Base-by-base conservation (phyloP, 1,140 invertebrate genomes). In the Dolichoris vasculosae region DNA sequence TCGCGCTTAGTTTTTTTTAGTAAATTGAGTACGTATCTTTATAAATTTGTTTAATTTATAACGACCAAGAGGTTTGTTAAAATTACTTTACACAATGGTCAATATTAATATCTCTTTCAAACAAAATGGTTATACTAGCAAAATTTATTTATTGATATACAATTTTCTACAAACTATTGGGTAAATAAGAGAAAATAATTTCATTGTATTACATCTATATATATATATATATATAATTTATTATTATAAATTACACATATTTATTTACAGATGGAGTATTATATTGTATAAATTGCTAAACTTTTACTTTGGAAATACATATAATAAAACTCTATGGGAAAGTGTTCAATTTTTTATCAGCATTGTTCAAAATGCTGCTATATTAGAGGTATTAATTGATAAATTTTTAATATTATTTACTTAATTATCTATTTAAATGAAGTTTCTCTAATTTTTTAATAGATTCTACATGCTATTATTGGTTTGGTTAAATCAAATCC, bases 311-410 rank as follows among this genome's bases (percentile, higher is more conserved):
- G 88, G 90, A 46, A 87, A 92, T 69, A 91, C 90, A 80, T 64
- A 90, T 88, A 82, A 90, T 82, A 55, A 81, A 88, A 89, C 94
- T 78, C 94, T 97, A 79, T 98, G 97, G 96, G 92, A 95, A 17
- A 94, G 94, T 87, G 95, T 96, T 0, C 95, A 95, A 88, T 92
- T 94, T 85, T 94, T 95, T 17, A 94, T 99, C 2, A 95, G 97
- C 67, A 95, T 98, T 87, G 98, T 98, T 89, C 98, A 99, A 94
- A 98, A 98, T 93, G 97, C 96, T 85, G 98, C 98, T 82, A 90
- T 98, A 84, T 93, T 99, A 82, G 98, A 99, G 95, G 97, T 97
- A 94, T 89, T 51, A 48, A 85, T 88, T 26, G 64, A 84, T 82
- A 35, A 51, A 48, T 78, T 80, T 82, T 43, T 46, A 20, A 38